Evolutionary conservation across 2,888 invertebrate species (phyloP).

Genomic region (Zhengitettix transpicula): DNA sequence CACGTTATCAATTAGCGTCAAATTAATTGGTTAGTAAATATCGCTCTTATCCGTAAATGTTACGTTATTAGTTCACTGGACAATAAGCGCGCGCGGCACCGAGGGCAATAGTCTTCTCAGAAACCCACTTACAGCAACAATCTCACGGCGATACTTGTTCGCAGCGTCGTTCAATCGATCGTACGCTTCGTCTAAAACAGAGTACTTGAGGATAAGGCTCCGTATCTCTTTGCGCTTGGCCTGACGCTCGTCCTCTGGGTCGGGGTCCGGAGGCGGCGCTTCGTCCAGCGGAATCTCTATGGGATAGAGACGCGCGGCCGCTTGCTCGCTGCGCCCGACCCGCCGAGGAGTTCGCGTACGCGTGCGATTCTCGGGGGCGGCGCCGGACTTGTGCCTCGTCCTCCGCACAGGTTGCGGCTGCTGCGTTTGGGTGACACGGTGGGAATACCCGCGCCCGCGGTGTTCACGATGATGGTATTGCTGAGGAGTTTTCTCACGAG

Average conservation of each 20-base stretch:
- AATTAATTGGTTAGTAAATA: too few species aligned
- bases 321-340: conserved; percentile 45
- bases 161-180: conserved; percentile 28
- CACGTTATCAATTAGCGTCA: too few species aligned
- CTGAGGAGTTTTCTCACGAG: not conserved
- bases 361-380: conserved; percentile 24
- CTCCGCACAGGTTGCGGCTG: conserved; percentile 16
- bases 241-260: conserved; percentile 47
- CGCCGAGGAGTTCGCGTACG: conserved; percentile 27
- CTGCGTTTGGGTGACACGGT: conserved; percentile 6
- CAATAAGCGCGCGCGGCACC: too few species aligned
- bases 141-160: conserved; percentile 7
- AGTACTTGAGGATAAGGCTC: conserved; percentile 65
- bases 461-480: not conserved
- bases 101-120: not conserved
- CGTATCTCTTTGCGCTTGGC: conserved; percentile 70
- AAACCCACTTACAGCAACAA: conserved; percentile 8
- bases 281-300: conserved; percentile 31
- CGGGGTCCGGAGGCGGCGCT: conserved; percentile 25
- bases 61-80: too few species aligned
- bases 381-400: conserved; percentile 29
- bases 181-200: conserved; percentile 58
- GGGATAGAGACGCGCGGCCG: conserved; percentile 32
- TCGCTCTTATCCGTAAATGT: too few species aligned
- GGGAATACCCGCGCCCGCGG: not conserved